Conservation (phyloP, 2,888 invertebrate species). For the Furcula furcula region DNA sequence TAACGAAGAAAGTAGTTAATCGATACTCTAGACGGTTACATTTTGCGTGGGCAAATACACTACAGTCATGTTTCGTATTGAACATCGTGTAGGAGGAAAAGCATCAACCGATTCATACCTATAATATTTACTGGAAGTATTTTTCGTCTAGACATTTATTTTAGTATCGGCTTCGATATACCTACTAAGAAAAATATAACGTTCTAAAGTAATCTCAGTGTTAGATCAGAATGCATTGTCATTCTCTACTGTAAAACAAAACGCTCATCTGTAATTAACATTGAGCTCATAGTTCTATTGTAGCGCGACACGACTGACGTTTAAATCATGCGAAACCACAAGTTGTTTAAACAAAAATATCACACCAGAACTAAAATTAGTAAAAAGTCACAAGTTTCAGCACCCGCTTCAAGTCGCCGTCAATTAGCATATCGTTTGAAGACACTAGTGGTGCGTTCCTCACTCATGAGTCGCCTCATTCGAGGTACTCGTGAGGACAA, state of each 20-base stretch:
- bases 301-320: slow-evolving; percentile 19
- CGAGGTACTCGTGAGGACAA: too few relatives aligned
- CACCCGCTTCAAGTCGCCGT: slow-evolving; percentile 61
- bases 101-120: background rate
- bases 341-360: slow-evolving; percentile 28
- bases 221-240: slow-evolving; percentile 17
- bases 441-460: too few relatives aligned
- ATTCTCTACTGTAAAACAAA: slow-evolving; percentile 13
- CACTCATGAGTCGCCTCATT: too few relatives aligned
- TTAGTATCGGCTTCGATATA: background rate
- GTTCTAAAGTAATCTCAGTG: slow-evolving; percentile 7
- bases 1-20: background rate
- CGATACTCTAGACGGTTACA: background rate
- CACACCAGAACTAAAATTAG: slow-evolving; percentile 38
- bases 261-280: slow-evolving; percentile 12
- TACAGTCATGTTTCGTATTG: background rate
- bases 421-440: slow-evolving; percentile 80
- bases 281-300: slow-evolving; percentile 12
- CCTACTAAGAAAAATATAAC: slow-evolving; percentile 3
- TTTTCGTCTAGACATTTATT: background rate
- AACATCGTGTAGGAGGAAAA: background rate
- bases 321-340: slow-evolving; percentile 16
- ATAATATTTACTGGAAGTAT: background rate
- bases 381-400: slow-evolving; percentile 50
- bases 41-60: background rate